Percentiles rank a stretch among this genome's conserved stretches.
These are phyloP conservation scores for Betta splendens DNA, from an alignment of 2,797 vertebrate genomes.

Conservation along the genomic window DNA sequence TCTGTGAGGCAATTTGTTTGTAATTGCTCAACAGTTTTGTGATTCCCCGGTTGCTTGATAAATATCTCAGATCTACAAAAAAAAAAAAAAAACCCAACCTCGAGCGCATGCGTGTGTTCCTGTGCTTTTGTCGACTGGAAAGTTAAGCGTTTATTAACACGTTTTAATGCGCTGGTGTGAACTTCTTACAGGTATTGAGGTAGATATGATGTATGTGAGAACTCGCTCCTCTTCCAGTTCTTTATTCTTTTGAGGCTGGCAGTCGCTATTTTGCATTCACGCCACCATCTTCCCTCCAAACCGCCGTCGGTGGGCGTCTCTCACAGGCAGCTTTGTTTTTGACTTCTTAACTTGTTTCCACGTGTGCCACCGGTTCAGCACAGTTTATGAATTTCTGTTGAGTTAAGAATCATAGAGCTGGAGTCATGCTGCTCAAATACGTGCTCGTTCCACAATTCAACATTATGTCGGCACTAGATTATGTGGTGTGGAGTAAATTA, in stretches of 20 bases:
- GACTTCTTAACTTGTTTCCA: background rate
- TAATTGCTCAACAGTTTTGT: conserved; percentile 50
- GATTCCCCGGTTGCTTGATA: conserved; percentile 43
- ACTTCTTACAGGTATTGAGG: conserved; percentile 15
- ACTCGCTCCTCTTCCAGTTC: too few relatives aligned
- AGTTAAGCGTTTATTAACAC: conserved; percentile 15
- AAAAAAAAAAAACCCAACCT: conserved; percentile 42
- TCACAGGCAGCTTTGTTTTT: background rate
- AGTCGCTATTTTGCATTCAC: conserved; percentile 1
- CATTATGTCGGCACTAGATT: conserved; percentile 13
- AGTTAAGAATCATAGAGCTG: background rate
- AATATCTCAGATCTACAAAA: conserved; percentile 29
- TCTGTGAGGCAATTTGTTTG: conserved; percentile 50
- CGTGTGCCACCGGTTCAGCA: background rate
- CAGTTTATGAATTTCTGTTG: background rate
- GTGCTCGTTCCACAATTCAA: conserved; percentile 5
- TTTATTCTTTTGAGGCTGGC: background rate
- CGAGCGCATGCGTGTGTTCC: conserved; percentile 4
- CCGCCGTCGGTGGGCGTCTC: background rate
- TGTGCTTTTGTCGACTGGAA: conserved; percentile 3
- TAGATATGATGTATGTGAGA: conserved; percentile 10
- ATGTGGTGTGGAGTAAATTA: conserved; percentile 22
- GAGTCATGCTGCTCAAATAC: conserved; percentile 9
- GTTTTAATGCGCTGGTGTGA: conserved; percentile 26
- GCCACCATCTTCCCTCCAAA: background rate